Conservation (phyloP, 2,113 vertebrate species). For the Cinclus cinclus region DNA sequence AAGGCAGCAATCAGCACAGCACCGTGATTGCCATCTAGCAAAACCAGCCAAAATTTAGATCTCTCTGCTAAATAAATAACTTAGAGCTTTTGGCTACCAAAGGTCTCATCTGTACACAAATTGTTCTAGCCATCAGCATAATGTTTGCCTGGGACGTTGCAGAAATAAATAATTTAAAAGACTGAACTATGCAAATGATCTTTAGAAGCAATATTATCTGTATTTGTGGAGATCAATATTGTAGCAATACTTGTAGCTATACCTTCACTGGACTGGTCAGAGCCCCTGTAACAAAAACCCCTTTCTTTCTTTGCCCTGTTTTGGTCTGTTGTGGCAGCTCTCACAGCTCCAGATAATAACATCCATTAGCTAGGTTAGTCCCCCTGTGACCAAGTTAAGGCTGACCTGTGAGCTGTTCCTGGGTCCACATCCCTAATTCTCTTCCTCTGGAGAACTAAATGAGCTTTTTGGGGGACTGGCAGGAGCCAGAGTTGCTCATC, state of each 20-base stretch:
- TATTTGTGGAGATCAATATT: neutral
- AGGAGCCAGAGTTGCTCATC: neutral
- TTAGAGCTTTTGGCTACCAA: neutral
- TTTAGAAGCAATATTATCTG: neutral
- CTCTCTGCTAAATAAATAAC: neutral
- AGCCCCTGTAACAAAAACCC: neutral
- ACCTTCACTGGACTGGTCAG: neutral
- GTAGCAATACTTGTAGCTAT: neutral
- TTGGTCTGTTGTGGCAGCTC: neutral
- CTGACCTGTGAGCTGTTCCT: neutral
- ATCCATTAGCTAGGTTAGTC: accelerated
- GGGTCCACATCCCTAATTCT: neutral
- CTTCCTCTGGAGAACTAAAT: neutral
- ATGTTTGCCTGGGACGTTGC: neutral
- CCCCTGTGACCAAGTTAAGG: neutral
- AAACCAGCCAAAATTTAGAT: neutral
- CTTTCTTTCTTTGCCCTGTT: neutral
- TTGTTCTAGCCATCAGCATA: neutral
- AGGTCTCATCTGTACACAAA: neutral
- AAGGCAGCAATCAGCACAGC: neutral
- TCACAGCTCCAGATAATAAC: neutral
- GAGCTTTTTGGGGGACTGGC: neutral
- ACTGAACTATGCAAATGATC: neutral
- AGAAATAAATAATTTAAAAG: neutral
- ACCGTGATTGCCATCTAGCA: neutral